Conservation (phyloP, 2,888 invertebrate genomes). For the Abrostola triplasia region DNA sequence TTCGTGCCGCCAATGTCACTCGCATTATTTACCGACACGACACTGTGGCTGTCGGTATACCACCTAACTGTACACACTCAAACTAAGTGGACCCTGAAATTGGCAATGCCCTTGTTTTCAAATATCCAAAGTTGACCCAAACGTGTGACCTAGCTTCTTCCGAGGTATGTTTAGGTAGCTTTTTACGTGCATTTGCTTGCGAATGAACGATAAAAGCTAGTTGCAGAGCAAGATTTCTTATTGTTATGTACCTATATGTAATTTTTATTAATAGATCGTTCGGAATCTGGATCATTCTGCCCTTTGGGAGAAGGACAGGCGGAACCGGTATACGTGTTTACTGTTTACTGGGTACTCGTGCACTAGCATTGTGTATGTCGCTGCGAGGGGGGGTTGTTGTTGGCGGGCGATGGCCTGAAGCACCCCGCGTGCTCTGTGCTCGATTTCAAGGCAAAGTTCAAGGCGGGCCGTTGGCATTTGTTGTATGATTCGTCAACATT, state of each 20-base stretch:
- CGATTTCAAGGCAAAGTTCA: conserved; percentile 80
- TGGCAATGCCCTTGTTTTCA: conserved; percentile 84
- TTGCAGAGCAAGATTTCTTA: conserved; percentile 23
- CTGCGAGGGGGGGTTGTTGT: conserved; percentile 57
- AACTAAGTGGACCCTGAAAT: conserved; percentile 86
- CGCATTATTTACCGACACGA: conserved; percentile 79
- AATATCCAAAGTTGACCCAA: conserved; percentile 63
- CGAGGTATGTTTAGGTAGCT: conserved; percentile 31
- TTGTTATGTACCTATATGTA: conserved; percentile 17
- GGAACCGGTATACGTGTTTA: conserved; percentile 77
- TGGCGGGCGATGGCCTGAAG: conserved; percentile 65
- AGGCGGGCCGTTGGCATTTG: conserved; percentile 87
- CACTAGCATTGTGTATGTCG: conserved; percentile 61
- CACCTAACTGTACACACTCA: conserved; percentile 80
- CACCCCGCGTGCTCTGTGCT: conserved; percentile 68
- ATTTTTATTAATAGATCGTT: conserved; percentile 30
- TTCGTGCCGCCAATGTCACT: conserved; percentile 86
- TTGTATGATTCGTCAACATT: conserved; percentile 81
- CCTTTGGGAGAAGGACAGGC: conserved; percentile 73
- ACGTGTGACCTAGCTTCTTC: conserved; percentile 61
- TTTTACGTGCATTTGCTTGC: conserved; percentile 9
- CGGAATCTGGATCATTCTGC: conserved; percentile 70
- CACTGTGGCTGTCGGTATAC: conserved; percentile 61
- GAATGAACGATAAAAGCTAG: conserved; percentile 15
- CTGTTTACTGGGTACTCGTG: conserved; percentile 64